phyloP scores from a whole-genome alignment of 2,113 vertebrate species.

The mouse (Mus musculus) region GRCm39 chr9:121636501-121637000 shows the following conservation, averaged over 20 bases:
- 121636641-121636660: background rate
- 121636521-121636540: background rate
- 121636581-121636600: background rate
- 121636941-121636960: background rate
- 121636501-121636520: background rate
- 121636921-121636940: background rate
- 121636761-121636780: background rate
- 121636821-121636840: constrained; percentile 11
- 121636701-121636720: background rate
- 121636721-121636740: background rate
- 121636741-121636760: background rate
- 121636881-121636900: background rate
- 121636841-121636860: constrained; percentile 51
- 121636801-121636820: constrained; percentile 53
- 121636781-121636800: constrained; percentile 20
- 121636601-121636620: no score
- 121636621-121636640: background rate
- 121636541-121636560: background rate
- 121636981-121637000: background rate
- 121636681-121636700: background rate
- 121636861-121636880: background rate
- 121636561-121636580: background rate
- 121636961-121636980: background rate
- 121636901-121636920: background rate
- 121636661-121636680: background rate